phyloP scores from a whole-genome alignment of 2,888 invertebrate species.

The Nebria brevicollis region DNA sequence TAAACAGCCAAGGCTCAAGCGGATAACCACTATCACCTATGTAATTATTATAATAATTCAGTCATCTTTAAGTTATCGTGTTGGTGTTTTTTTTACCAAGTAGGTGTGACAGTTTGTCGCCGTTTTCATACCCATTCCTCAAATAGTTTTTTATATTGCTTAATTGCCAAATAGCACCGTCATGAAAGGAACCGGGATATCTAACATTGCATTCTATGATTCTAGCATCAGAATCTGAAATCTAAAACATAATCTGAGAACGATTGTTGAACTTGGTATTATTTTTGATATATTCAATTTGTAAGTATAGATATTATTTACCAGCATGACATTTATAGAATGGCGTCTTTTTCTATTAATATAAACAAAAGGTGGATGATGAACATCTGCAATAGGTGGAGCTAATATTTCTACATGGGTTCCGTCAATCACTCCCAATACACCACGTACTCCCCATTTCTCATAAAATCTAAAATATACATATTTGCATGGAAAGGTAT shows the following conservation, averaged over 20 bases:
- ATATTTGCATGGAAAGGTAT: too few species aligned
- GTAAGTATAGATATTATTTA: conserved; percentile 3
- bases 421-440: conserved; percentile 23
- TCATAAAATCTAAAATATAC: background rate
- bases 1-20: conserved; percentile 40
- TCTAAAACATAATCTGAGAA: conserved; percentile 17
- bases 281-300: background rate
- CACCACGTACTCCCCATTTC: background rate
- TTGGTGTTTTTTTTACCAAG: background rate
- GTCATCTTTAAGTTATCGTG: background rate
- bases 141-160: background rate
- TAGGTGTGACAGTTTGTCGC: background rate
- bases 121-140: background rate
- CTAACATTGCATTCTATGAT: background rate
- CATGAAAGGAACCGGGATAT: background rate
- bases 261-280: background rate
- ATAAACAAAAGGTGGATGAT: conserved; percentile 44
- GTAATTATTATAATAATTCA: background rate
- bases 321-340: conserved; percentile 40
- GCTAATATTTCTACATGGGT: conserved; percentile 44
- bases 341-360: conserved; percentile 47
- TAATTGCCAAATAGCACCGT: background rate
- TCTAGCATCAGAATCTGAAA: conserved; percentile 15
- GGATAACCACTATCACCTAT: conserved; percentile 16
- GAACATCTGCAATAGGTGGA: conserved; percentile 30